Evolutionary conservation across 2,797 vertebrate genomes (phyloP).

Genomic region (Sebastes oblongus): DNA sequence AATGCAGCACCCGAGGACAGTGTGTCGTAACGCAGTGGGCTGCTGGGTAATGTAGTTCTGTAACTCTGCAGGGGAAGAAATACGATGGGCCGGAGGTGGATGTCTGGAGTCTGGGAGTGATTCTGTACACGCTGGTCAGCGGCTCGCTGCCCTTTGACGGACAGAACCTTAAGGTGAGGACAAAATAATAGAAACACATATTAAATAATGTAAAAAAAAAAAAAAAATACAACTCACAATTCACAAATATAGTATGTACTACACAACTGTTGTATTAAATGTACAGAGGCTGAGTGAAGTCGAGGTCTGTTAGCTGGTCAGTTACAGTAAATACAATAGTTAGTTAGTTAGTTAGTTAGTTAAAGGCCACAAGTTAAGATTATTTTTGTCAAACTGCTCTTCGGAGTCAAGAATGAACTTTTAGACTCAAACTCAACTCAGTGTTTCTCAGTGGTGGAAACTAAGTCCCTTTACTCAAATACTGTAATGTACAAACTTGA

Average conservation of each 20-base stretch:
- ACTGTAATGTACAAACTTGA: not conserved
- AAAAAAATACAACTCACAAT: not conserved
- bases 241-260: not conserved
- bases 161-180: conserved; percentile 91
- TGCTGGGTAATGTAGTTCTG: conserved; percentile 84
- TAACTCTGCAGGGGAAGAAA: conserved; percentile 86
- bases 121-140: conserved; percentile 92
- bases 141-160: conserved; percentile 94
- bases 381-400: not conserved
- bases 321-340: no score
- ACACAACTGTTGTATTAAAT: not conserved
- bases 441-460: not conserved
- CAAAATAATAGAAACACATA: not conserved
- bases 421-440: not conserved
- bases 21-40: not conserved
- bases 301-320: not conserved
- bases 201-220: not conserved
- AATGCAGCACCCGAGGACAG: not conserved
- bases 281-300: not conserved
- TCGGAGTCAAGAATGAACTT: not conserved
- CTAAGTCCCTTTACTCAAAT: not conserved
- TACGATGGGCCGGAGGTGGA: conserved; percentile 90
- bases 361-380: not conserved
- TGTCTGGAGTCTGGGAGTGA: conserved; percentile 91
- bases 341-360: no score